Conservation (phyloP, 2,113 vertebrate genomes). For the Cyphomyrus discorhynchus region DNA sequence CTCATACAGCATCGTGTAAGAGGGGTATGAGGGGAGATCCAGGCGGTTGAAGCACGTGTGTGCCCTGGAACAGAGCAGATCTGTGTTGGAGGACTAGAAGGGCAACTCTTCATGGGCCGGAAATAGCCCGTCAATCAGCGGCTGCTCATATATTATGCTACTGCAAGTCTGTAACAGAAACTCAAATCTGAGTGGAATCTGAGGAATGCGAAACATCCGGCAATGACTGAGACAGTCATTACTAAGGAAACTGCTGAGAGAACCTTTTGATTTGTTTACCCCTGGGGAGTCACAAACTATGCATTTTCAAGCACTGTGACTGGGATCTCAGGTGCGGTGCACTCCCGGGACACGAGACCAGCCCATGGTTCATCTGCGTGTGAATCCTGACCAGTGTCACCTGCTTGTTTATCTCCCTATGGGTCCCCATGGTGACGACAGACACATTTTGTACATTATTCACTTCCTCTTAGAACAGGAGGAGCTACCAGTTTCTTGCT, state of each 20-base stretch:
- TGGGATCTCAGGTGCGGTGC: not conserved
- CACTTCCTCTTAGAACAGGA: not conserved
- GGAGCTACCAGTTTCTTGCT: not conserved
- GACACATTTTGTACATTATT: not conserved
- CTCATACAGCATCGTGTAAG: constrained; percentile 88
- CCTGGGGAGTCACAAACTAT: not conserved
- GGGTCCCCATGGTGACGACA: not conserved
- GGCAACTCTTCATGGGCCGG: not conserved
- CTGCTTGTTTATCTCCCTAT: not conserved
- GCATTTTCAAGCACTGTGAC: not conserved
- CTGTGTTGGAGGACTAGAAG: not conserved
- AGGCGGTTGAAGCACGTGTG: constrained; percentile 97
- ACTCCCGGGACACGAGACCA: not conserved
- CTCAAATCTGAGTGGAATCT: not conserved
- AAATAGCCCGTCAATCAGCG: not conserved
- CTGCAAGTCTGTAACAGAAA: constrained; percentile 4
- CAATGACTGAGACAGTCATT: not conserved
- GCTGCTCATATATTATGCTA: constrained; percentile 3
- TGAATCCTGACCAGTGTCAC: not conserved
- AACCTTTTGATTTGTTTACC: not conserved
- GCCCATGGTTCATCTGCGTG: not conserved
- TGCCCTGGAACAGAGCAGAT: constrained; percentile 65
- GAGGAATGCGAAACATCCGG: not conserved
- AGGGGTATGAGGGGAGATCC: constrained; percentile 94
- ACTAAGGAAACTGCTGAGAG: not conserved